Conservation (phyloP, 2,113 vertebrate genomes). For the Oreotrochilus melanogaster region DNA sequence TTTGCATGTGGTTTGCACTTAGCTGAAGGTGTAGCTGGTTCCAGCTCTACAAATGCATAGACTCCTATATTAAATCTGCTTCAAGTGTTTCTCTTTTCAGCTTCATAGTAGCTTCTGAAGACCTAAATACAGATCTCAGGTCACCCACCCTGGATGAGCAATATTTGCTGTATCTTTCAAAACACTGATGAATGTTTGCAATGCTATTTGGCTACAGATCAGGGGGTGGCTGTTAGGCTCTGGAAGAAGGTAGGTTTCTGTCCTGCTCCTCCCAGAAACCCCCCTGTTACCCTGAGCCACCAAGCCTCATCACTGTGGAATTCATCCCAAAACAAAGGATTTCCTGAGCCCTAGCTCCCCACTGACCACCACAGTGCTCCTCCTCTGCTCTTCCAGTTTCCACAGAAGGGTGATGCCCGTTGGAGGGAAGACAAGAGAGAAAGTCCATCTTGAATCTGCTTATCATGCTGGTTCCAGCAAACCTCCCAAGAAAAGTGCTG, state of each 20-base stretch:
- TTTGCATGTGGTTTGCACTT: background rate
- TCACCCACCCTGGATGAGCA: background rate
- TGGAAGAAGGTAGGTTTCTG: background rate
- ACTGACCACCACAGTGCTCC: rapidly evolving
- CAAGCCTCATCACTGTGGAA: background rate
- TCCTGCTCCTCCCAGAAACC: background rate
- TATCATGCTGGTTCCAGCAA: background rate
- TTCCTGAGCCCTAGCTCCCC: background rate
- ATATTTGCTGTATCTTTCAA: background rate
- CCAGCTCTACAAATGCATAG: background rate
- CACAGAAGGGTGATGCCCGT: background rate
- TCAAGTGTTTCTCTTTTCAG: background rate
- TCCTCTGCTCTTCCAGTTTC: background rate
- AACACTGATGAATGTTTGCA: background rate
- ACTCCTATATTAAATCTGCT: background rate
- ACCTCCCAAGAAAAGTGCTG: background rate
- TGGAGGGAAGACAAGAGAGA: background rate
- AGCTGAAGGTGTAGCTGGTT: background rate
- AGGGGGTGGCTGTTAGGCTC: background rate
- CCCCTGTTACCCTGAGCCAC: background rate
- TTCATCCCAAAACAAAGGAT: background rate
- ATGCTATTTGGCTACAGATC: background rate
- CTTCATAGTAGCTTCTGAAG: background rate
- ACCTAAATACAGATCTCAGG: rapidly evolving
- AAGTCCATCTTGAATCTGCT: background rate